These are phyloP conservation scores for Mus spicilegus DNA, from an alignment of 2,113 vertebrate species.

Conservation along the genomic window DNA sequence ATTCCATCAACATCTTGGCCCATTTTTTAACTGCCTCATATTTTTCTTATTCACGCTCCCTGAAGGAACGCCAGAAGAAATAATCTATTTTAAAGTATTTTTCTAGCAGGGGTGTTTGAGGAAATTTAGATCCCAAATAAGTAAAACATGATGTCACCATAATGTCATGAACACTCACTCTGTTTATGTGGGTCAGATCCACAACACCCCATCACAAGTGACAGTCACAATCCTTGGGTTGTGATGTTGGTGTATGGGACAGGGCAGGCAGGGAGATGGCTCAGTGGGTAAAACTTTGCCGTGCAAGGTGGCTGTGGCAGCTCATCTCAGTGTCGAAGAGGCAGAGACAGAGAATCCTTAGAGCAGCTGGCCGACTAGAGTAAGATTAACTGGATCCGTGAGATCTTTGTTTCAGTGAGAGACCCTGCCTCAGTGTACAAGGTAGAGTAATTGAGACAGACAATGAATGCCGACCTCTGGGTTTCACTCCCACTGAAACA, in stretches of 20 bases:
- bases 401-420: neutral
- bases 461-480: neutral
- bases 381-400: neutral
- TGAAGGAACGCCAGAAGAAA: conserved; percentile 77
- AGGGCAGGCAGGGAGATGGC: too few relatives aligned
- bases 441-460: neutral
- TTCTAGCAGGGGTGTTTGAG: conserved; percentile 59
- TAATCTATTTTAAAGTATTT: conserved; percentile 69
- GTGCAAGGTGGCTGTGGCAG: neutral
- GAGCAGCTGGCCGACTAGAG: neutral
- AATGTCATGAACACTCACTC: conserved; percentile 52
- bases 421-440: neutral
- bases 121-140: conserved; percentile 72
- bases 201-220: neutral
- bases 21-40: conserved; percentile 52
- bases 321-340: neutral
- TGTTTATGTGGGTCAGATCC: conserved; percentile 2
- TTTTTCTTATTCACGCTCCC: conserved; percentile 72
- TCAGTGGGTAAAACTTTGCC: neutral
- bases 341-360: neutral
- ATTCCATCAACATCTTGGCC: conserved; percentile 63
- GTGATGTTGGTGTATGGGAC: neutral
- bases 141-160: conserved; percentile 65
- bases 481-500: neutral
- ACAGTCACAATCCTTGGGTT: neutral